Evolutionary conservation across 2,797 vertebrate species (phyloP), one percentile per base, ranked within the genome.

Genomic region (Rallus crepitans): DNA sequence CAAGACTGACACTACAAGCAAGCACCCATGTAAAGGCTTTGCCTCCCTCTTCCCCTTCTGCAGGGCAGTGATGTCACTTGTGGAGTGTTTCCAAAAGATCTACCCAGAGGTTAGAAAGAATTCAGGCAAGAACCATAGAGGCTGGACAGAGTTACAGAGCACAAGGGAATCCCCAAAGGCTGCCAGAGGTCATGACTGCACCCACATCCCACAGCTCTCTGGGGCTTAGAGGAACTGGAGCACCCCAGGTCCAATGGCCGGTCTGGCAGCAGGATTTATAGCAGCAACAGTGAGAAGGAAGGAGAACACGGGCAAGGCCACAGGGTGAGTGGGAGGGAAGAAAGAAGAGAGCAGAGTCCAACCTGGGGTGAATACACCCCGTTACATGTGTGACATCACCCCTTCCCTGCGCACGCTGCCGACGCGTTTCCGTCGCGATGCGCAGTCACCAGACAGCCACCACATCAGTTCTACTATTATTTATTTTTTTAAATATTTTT

Each of bases 401-500:
- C 77, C 70, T 45, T 24, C 20, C 33, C 91, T 45, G 30, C 16
- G 33, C 66, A 15, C 0, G 5, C 33, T 70, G 88, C 64, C 42
- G 27, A 16, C 0, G 9, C 21, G 27, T 6, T 37, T 45, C 85
- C 79, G 1, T 15, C 2, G 30, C 78, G 71, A 60, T 16, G 73
- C 66, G 27, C 8, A 96, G 47, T 95, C 90, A 96, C 1, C 61
- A 98, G 94, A 97, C 97, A 82, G 93, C 60, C 97, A 97, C 89
- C 82, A 95, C 61, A 23, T 98, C 97, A 73, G 96, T 98, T 98
- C 98, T 98, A 98, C 98, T 98, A 97, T 98, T 98, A 98, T 98
- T 98, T 98, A 98, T 98, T 98, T 98, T 98, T 98, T 98, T 98
- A 98, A 98, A 98, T 98, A 98, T 98, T 98, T 98, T 98, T 98